Evolutionary conservation across 2,797 vertebrate genomes (phyloP).

Genomic region (Vireo griseus): DNA sequence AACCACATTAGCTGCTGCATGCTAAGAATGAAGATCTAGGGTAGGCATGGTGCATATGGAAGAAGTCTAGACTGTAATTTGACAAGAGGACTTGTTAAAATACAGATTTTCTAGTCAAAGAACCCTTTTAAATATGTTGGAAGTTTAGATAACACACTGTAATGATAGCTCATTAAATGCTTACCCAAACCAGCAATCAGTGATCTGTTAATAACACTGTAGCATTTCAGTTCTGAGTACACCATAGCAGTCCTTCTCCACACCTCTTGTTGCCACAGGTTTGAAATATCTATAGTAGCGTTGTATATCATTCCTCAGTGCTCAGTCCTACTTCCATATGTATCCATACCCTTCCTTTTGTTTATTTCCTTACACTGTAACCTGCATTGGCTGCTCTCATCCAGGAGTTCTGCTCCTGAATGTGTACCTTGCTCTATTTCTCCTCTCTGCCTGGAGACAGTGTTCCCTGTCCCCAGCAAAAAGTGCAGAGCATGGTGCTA

Average conservation of each 20-base stretch:
- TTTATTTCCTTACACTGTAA: background rate
- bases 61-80: conserved; percentile 3
- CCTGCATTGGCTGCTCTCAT: background rate
- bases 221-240: background rate
- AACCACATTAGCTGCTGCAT: background rate
- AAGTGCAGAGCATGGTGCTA: background rate
- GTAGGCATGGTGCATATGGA: background rate
- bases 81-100: background rate
- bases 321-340: background rate
- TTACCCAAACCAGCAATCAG: background rate
- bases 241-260: background rate
- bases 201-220: background rate
- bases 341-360: background rate
- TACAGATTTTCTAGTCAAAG: background rate
- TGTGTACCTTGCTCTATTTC: background rate
- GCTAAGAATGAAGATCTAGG: background rate
- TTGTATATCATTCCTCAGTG: background rate
- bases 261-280: background rate
- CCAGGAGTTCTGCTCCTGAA: background rate
- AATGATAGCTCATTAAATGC: background rate
- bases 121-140: background rate
- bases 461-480: background rate
- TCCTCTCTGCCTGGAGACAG: background rate
- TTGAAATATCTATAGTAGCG: accelerated
- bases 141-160: background rate